Evolutionary conservation across 1,140 invertebrate genomes (phyloP).

Genomic region (Saccostrea echinata): DNA sequence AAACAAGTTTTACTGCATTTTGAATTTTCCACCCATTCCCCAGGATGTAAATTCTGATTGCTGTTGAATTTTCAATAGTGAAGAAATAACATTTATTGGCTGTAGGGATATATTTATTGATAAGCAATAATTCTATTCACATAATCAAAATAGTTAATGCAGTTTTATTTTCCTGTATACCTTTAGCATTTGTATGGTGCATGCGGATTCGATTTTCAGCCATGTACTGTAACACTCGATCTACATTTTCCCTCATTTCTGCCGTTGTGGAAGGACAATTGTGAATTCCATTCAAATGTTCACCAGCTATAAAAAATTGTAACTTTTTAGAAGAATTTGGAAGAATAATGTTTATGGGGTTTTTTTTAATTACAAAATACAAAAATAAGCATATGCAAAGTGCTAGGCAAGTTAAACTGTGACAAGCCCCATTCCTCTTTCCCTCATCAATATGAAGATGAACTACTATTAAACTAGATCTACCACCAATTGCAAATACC

Average conservation of each 20-base stretch:
- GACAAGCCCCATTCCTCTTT: too few relatives aligned
- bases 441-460: too few relatives aligned
- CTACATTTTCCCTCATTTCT: conserved; percentile 80
- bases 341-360: not conserved
- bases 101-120: not conserved
- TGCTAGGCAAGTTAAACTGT: too few relatives aligned
- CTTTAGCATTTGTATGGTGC: conserved; percentile 76
- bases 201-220: conserved; percentile 69
- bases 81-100: not conserved
- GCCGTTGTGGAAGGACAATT: conserved; percentile 66
- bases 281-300: conserved; percentile 75
- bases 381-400: not conserved
- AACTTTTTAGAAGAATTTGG: not conserved
- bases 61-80: not conserved
- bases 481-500: too few relatives aligned
- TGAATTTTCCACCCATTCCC: conserved; percentile 9
- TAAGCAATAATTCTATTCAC: not conserved
- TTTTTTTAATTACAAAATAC: not conserved
- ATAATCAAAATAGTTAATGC: not conserved
- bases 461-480: too few relatives aligned
- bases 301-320: conserved; percentile 72
- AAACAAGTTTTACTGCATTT: not conserved
- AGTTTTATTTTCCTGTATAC: conserved; percentile 50
- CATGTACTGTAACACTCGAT: conserved; percentile 79
- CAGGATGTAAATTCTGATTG: too few relatives aligned